Conservation (phyloP, 2,113 vertebrate genomes). For the Euleptes europaea region DNA sequence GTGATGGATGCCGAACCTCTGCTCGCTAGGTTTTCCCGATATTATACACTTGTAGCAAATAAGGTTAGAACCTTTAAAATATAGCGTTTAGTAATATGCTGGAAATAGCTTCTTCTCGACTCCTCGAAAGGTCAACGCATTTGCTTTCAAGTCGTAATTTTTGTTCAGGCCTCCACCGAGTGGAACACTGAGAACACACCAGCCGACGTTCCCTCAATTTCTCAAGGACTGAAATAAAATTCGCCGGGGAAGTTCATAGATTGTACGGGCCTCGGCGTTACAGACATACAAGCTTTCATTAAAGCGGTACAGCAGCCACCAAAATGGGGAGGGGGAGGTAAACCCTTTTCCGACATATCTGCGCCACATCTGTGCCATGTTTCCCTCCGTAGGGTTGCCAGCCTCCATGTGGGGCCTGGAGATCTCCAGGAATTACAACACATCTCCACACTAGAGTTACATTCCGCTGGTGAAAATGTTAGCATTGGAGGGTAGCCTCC, state of each 20-base stretch:
- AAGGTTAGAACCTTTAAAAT: conserved; percentile 87
- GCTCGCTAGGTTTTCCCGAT: conserved; percentile 73
- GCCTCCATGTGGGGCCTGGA: too few relatives aligned
- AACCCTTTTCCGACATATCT: not conserved
- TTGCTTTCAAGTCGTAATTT: conserved; percentile 75
- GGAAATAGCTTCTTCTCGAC: conserved; percentile 78
- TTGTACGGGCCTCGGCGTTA: conserved; percentile 10
- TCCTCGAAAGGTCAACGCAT: conserved; percentile 83
- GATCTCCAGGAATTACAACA: too few relatives aligned
- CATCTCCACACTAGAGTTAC: too few relatives aligned
- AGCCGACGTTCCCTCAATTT: conserved; percentile 64
- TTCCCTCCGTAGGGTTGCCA: not conserved
- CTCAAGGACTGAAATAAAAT: conserved; percentile 61
- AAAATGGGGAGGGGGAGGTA: not conserved
- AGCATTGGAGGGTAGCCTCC: too few relatives aligned
- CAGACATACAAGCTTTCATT: conserved; percentile 13
- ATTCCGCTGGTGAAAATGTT: too few relatives aligned
- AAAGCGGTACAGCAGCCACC: not conserved
- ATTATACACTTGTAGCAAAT: conserved; percentile 82
- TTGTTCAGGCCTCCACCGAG: conserved; percentile 63
- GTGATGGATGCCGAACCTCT: conserved; percentile 75
- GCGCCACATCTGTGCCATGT: not conserved
- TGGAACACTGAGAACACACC: conserved; percentile 61
- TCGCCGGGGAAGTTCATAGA: conserved; percentile 36
- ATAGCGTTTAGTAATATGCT: conserved; percentile 81